Percentiles rank a stretch among this genome's conserved stretches.
These are phyloP conservation scores for Procambarus clarkii DNA, from an alignment of 1,140 invertebrate genomes.

Conservation along the genomic window DNA sequence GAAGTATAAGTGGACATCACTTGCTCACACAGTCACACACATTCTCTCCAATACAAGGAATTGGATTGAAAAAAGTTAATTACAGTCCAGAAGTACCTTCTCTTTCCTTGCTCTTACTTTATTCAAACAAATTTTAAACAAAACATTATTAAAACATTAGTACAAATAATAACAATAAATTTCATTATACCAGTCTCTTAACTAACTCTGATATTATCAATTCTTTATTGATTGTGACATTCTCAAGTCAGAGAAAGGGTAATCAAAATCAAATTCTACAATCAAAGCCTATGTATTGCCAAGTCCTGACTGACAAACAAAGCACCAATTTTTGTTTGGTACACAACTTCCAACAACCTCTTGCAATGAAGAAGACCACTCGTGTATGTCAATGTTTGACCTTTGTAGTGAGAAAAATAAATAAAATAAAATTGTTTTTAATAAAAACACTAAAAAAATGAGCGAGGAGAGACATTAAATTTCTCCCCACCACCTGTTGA, in stretches of 20 bases:
- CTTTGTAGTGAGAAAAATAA: conserved; percentile 49
- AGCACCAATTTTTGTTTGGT: conserved; percentile 69
- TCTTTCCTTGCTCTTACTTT: conserved; percentile 12
- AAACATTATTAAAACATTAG: neutral
- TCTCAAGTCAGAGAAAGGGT: conserved; percentile 45
- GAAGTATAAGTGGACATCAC: neutral
- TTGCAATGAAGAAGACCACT: conserved; percentile 63
- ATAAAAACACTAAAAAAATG: conserved; percentile 33
- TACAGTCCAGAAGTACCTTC: conserved; percentile 34
- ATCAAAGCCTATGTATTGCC: conserved; percentile 70
- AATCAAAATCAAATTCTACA: conserved; percentile 63
- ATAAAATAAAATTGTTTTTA: conserved; percentile 9
- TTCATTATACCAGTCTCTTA: neutral
- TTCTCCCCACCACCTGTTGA: conserved; percentile 25
- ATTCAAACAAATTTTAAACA: neutral
- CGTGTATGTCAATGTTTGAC: conserved; percentile 56
- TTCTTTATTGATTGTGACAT: neutral
- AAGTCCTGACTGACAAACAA: conserved; percentile 69
- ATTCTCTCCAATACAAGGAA: neutral
- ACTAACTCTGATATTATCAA: neutral
- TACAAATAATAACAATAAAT: neutral
- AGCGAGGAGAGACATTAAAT: neutral
- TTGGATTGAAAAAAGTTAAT: conserved; percentile 23
- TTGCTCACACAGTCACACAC: neutral
- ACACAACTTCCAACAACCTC: conserved; percentile 69